Evolutionary conservation across 1,140 invertebrate species (phyloP).

Genomic region (Ruditapes philippinarum): DNA sequence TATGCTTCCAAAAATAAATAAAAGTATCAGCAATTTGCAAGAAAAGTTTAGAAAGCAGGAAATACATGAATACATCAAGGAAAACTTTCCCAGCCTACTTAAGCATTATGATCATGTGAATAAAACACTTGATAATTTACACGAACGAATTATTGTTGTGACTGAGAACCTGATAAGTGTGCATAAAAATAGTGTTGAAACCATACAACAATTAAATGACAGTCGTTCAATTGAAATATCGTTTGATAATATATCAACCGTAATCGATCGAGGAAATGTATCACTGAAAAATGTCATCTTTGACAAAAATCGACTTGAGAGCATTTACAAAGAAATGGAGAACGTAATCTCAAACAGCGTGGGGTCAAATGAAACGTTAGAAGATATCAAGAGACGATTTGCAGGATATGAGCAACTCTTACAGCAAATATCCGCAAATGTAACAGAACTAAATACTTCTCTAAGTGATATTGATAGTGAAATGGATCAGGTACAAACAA

Average conservation of each 20-base stretch:
- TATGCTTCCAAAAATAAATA: not conserved
- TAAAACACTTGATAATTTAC: not conserved
- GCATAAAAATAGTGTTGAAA: not conserved
- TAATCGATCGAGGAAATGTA: not conserved
- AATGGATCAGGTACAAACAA: not conserved
- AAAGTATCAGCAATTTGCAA: not conserved
- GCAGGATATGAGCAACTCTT: constrained; percentile 2
- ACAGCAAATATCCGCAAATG: not conserved
- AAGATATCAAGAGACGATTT: constrained; percentile 53
- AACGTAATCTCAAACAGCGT: constrained; percentile 34
- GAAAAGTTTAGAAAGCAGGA: constrained; percentile 39
- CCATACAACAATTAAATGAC: not conserved
- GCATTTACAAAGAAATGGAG: not conserved
- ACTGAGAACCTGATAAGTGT: not conserved
- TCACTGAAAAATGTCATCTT: not conserved
- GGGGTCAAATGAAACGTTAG: constrained; percentile 42
- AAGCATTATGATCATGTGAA: constrained; percentile 26
- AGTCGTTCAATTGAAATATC: not conserved
- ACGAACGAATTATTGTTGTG: not conserved
- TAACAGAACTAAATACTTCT: not conserved
- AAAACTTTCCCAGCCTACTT: constrained; percentile 34
- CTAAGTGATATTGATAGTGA: not conserved
- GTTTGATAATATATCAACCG: not conserved
- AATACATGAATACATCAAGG: constrained; percentile 52
- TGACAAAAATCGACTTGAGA: not conserved